Conservation (phyloP, 1,140 invertebrate species). For the Calliphora vicina region DNA sequence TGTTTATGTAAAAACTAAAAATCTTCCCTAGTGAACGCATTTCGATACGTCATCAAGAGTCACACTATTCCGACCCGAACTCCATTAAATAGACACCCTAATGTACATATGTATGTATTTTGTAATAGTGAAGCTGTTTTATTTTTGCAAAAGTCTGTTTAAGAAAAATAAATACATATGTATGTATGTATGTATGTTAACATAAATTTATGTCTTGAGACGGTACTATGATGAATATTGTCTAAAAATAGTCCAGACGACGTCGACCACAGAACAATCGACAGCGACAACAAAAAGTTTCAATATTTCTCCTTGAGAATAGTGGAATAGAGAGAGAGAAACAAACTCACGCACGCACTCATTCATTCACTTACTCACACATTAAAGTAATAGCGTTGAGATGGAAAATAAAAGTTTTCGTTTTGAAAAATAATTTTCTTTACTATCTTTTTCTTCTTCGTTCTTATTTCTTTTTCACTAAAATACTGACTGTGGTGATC, state of each 20-base stretch:
- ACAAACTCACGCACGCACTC: no score
- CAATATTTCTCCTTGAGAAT: neutral
- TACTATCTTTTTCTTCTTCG: neutral
- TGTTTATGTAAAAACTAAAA: no score
- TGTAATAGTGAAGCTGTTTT: no score
- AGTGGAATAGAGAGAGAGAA: neutral
- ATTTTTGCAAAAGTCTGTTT: no score
- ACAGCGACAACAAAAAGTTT: neutral
- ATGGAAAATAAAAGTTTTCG: neutral
- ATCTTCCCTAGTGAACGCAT: no score
- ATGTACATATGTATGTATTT: no score
- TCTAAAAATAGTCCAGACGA: constrained; percentile 18
- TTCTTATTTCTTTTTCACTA: neutral
- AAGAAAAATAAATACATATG: no score
- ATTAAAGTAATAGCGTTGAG: neutral
- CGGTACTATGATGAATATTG: constrained; percentile 16
- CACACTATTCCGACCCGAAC: no score
- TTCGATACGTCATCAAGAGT: no score
- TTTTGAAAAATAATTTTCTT: neutral
- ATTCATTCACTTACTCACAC: neutral
- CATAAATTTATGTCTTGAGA: constrained; percentile 11
- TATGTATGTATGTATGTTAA: neutral
- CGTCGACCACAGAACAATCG: neutral
- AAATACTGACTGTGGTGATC: constrained; percentile 30
- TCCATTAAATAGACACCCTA: no score